Percentiles rank a stretch among this genome's conserved stretches.
phyloP scores from a whole-genome alignment of 2,113 vertebrate genomes.

The Colius striatus region DNA sequence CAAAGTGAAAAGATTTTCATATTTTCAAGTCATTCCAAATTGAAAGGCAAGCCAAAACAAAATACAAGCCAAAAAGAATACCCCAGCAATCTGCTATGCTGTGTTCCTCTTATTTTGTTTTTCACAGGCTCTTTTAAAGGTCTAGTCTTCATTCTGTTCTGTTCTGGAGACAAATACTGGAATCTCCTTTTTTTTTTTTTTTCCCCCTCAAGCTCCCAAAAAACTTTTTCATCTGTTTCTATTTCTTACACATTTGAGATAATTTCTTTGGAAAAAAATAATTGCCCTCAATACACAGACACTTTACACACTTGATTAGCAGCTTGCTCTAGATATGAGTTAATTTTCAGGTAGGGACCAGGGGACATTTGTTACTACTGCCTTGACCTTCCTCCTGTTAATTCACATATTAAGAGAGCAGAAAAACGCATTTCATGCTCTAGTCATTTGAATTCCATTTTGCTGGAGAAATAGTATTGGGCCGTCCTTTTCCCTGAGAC shows the following conservation, averaged over 20 bases:
- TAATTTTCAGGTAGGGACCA: neutral
- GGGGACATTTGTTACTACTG: neutral
- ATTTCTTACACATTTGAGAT: neutral
- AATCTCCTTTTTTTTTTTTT: neutral
- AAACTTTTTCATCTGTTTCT: neutral
- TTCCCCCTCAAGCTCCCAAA: rapidly evolving
- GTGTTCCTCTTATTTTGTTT: neutral
- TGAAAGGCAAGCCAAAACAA: conserved; percentile 31
- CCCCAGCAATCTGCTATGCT: neutral
- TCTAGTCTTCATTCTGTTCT: neutral
- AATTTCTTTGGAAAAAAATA: neutral
- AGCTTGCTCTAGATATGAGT: neutral
- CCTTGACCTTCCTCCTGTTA: neutral
- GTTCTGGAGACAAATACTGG: neutral
- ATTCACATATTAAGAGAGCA: neutral
- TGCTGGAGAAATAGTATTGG: neutral
- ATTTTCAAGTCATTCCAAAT: neutral
- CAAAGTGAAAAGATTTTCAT: neutral
- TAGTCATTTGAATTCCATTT: conserved; percentile 51
- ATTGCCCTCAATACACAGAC: neutral
- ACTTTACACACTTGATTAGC: neutral
- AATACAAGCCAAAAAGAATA: conserved; percentile 11
- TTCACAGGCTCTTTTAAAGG: neutral
- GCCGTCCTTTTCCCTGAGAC: neutral
- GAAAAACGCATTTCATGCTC: conserved; percentile 17